A percentile compares a stretch with the other conserved stretches of the same genome.
phyloP scores from a whole-genome alignment of 2,113 vertebrate genomes.

The Carassius auratus region DNA sequence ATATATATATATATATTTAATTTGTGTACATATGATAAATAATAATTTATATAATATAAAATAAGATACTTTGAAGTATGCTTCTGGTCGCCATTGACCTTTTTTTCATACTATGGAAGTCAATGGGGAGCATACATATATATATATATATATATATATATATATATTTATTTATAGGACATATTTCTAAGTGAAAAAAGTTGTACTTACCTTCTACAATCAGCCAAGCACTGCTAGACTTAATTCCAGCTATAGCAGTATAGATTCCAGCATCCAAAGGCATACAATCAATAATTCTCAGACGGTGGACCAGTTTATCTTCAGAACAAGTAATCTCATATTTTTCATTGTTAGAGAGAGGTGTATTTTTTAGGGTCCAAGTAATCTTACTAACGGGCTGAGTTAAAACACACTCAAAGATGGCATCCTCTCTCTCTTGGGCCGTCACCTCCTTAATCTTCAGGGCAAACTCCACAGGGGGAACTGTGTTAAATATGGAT shows the following conservation, averaged over 20 bases:
- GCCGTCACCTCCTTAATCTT: constrained; percentile 78
- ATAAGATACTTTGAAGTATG: too few species aligned
- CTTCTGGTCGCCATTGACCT: too few species aligned
- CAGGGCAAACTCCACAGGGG: constrained; percentile 77
- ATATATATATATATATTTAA: too few species aligned
- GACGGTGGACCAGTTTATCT: constrained; percentile 82
- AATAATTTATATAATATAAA: too few species aligned
- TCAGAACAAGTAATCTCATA: constrained; percentile 76
- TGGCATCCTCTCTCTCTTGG: constrained; percentile 72
- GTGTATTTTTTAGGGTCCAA: constrained; percentile 79
- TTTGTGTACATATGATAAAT: too few species aligned
- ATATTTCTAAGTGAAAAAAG: neutral
- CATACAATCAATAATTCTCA: constrained; percentile 75
- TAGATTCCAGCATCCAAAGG: constrained; percentile 84
- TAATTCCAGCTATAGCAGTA: constrained; percentile 77
- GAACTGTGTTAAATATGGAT: constrained; percentile 71
- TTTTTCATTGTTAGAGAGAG: constrained; percentile 70
- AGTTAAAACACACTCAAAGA: constrained; percentile 81
- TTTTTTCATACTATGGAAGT: too few species aligned
- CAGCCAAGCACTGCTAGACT: constrained; percentile 85
- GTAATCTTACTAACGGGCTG: constrained; percentile 69
- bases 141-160: neutral
- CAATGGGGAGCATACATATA: too few species aligned
- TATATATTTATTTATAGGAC: neutral
- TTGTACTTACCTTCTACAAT: constrained; percentile 81